These are phyloP conservation scores for Corynorhinus townsendii DNA, from an alignment of 2,113 vertebrate species.

Conservation along the genomic window DNA sequence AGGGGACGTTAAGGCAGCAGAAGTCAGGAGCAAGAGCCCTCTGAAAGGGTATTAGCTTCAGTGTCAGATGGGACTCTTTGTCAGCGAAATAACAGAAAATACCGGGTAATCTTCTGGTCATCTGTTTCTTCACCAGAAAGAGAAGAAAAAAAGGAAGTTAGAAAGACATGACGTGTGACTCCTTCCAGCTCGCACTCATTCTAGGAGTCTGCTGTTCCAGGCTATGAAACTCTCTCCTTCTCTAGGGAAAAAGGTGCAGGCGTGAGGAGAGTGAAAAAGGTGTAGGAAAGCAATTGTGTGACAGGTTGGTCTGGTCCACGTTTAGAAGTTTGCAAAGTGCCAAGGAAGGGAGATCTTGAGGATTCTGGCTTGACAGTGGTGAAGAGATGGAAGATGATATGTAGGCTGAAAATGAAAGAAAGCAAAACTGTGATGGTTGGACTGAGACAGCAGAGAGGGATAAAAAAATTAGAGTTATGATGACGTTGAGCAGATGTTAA, in stretches of 20 bases:
- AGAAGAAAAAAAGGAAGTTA: neutral
- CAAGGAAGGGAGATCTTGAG: neutral
- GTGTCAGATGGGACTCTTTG: neutral
- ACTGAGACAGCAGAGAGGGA: neutral
- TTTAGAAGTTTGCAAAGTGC: neutral
- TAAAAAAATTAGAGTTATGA: neutral
- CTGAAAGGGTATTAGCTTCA: neutral
- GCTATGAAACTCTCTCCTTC: neutral
- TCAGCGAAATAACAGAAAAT: slow-evolving; percentile 14
- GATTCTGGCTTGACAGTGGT: neutral
- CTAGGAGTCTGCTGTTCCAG: neutral
- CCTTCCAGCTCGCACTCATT: neutral
- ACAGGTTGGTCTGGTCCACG: neutral
- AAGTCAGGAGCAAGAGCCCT: neutral
- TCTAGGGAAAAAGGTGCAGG: neutral
- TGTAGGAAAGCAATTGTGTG: neutral
- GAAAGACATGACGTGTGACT: accelerated
- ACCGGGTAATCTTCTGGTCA: neutral
- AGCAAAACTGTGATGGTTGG: neutral
- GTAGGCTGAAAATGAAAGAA: neutral
- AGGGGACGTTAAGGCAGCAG: neutral
- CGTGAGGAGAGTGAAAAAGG: neutral
- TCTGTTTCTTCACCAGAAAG: neutral
- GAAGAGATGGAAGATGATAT: neutral
- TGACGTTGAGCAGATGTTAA: neutral